Evolutionary conservation across 2,888 invertebrate genomes (phyloP).

Genomic region (Erynnis tages): DNA sequence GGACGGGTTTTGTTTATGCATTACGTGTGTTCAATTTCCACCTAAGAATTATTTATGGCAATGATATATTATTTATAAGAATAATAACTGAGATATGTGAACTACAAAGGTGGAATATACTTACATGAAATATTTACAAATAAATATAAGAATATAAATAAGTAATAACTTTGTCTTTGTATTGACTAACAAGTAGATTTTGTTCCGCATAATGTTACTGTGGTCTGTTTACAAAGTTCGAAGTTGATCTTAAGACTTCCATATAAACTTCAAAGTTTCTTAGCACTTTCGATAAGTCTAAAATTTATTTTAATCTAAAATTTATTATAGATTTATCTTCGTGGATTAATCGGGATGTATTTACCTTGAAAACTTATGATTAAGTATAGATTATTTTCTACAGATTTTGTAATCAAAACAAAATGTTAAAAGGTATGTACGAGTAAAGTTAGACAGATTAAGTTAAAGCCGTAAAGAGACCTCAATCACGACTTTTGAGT

Average conservation of each 20-base stretch:
- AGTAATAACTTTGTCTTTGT: not conserved
- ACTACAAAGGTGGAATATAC: too few relatives aligned
- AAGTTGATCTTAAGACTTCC: constrained; percentile 14
- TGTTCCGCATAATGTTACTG: not conserved
- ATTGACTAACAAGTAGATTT: not conserved
- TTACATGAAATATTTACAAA: too few relatives aligned
- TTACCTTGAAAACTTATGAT: not conserved
- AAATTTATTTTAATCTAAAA: constrained; percentile 31
- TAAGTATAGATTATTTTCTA: not conserved
- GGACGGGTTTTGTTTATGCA: too few relatives aligned
- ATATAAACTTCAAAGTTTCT: constrained; percentile 30
- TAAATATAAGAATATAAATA: not conserved
- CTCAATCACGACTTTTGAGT: too few relatives aligned
- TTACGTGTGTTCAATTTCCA: too few relatives aligned
- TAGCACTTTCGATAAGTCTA: constrained; percentile 30
- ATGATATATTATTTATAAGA: too few relatives aligned
- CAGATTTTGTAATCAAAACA: not conserved
- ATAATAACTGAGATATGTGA: too few relatives aligned
- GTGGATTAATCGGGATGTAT: constrained; percentile 28
- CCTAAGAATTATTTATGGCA: too few relatives aligned
- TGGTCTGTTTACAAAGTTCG: constrained; percentile 8
- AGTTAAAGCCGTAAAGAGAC: too few relatives aligned
- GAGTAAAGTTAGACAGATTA: too few relatives aligned
- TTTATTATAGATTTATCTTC: constrained; percentile 27
- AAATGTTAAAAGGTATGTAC: too few relatives aligned